Percentiles rank a stretch among this genome's conserved stretches.
These are phyloP conservation scores for Mastigias papua DNA, from an alignment of 30 jellyfish, hydroid and myxozoan species.

Conservation along the genomic window DNA sequence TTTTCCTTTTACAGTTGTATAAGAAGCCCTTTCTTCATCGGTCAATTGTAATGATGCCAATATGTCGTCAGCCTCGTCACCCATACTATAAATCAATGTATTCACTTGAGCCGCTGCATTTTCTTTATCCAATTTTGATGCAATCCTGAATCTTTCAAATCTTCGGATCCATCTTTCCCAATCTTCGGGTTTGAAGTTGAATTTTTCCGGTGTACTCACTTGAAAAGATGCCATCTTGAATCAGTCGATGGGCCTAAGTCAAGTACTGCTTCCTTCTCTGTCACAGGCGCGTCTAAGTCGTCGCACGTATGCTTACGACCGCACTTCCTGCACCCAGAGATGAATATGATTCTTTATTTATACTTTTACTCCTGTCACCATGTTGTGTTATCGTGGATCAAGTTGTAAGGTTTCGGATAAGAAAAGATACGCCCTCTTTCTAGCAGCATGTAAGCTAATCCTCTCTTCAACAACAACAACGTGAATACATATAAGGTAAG, in stretches of 20 bases:
- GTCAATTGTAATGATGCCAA: slow-evolving; percentile 21
- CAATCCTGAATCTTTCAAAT: slow-evolving; percentile 38
- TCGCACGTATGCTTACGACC: neutral
- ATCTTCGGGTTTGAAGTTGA: slow-evolving; percentile 34
- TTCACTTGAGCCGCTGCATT: slow-evolving; percentile 15
- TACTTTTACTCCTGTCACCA: neutral
- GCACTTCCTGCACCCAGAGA: neutral
- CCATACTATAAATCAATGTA: slow-evolving; percentile 10
- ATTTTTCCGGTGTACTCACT: slow-evolving; percentile 30
- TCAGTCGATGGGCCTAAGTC: neutral
- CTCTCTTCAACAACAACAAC: neutral
- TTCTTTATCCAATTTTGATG: slow-evolving; percentile 1
- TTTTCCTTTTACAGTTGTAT: slow-evolving; percentile 18
- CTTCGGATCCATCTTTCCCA: slow-evolving; percentile 30
- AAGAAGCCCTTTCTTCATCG: slow-evolving; percentile 1
- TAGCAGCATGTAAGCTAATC: neutral
- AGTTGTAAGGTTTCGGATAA: neutral
- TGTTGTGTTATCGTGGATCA: neutral
- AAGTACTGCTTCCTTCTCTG: neutral
- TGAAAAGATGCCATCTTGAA: slow-evolving; percentile 29
- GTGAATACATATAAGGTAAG: neutral
- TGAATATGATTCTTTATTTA: neutral
- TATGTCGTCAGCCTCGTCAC: slow-evolving; percentile 28
- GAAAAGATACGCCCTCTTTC: neutral
- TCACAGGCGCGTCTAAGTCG: neutral